Base-by-base conservation (phyloP, 2,888 invertebrate genomes). In the Ceriagrion tenellum region DNA sequence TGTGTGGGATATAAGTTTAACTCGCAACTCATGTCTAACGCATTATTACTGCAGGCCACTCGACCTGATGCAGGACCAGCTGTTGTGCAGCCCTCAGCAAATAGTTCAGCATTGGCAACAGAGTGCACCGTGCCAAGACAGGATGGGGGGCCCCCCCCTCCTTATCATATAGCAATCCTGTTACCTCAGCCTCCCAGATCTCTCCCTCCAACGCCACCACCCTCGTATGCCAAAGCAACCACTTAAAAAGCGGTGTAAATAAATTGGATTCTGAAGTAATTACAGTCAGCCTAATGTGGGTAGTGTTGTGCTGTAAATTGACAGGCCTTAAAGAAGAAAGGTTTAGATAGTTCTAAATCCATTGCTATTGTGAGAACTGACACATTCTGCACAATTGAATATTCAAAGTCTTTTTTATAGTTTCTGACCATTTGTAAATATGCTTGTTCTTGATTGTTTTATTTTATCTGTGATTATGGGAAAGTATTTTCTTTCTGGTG, bases 101-200 rank as follows among this genome's bases (percentile, higher is more conserved):
- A 95, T 95, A 12, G 96, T 96, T 3, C 96, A 97, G 47, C 97
- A 97, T 95, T 97, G 97, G 0, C 97, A 97, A 10, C 97, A 97
- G 93, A 93, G 47, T 93, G 93, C n/a, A 47, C 63, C 47, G 26
- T 93, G n/a, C 69, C 93, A 26, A 93, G 93, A 47, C 47, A 69
- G 74, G 93, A 93, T 47, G 93, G 97, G 96, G 97, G 98, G 90
- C 98, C 97, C 13, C 98, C 98, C 40, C 98, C 98, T n/a, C 98
- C 98, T 20, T 98, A 98, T 97, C 98, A 98, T 97, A 98, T 98
- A 97, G 98, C 98, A 88, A 98, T 98, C 96, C 97, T 98, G 96
- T 97, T 98, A 96, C 98, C 98, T 95, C 97, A 97, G 95, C 95
- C 95, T 20, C 69, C 90, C 12, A 26, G 88, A 13, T 88, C 91